Conservation (phyloP, 2,888 invertebrate genomes). For the Melanchra persicariae region DNA sequence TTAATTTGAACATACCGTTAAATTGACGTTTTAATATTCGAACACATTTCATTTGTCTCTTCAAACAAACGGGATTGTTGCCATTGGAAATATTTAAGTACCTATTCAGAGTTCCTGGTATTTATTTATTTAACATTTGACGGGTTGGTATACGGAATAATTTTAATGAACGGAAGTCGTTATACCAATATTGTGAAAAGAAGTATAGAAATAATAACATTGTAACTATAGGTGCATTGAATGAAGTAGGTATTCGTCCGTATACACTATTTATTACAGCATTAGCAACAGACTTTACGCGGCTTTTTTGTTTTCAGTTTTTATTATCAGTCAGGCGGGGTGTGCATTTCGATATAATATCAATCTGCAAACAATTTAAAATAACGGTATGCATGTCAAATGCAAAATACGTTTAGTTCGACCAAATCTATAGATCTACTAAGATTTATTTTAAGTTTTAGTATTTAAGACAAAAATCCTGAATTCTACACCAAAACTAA, state of each 20-base stretch:
- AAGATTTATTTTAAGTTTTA: no score
- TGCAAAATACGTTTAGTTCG: no score
- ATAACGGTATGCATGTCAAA: no score
- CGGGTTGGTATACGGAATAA: background rate
- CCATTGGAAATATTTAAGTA: conserved; percentile 11
- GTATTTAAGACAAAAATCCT: background rate
- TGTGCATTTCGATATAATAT: no score
- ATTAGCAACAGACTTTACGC: no score
- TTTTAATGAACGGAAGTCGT: background rate
- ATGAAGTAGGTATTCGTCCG: background rate
- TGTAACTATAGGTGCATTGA: background rate
- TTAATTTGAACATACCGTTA: conserved; percentile 12
- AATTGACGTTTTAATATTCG: conserved; percentile 32
- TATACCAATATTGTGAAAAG: background rate
- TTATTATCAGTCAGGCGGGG: no score
- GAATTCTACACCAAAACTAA: conserved; percentile 57
- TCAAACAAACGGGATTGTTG: conserved; percentile 2
- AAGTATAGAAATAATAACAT: background rate
- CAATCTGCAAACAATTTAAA: no score
- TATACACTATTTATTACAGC: background rate
- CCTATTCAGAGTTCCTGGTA: background rate
- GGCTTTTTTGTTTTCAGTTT: background rate
- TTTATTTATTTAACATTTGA: background rate
- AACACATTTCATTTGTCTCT: conserved; percentile 13
- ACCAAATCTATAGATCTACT: no score